Evolutionary conservation across 2,888 invertebrate species (phyloP).

Genomic region (Hemaris fuciformis): DNA sequence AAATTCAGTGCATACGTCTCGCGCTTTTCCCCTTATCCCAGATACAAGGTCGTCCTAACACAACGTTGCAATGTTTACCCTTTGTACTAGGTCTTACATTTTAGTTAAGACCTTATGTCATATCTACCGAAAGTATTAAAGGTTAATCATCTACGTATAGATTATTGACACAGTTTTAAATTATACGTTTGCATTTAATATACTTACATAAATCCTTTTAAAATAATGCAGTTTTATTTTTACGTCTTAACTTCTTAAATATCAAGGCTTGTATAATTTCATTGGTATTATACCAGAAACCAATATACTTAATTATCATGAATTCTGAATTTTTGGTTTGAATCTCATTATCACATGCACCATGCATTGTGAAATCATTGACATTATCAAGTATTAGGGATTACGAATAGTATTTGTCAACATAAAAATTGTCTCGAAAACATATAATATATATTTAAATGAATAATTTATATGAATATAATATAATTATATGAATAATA

Average conservation of each 20-base stretch:
- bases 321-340: too few relatives aligned
- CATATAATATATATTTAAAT: too few relatives aligned
- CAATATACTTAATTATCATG: too few relatives aligned
- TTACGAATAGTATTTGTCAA: too few relatives aligned
- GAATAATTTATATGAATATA: too few relatives aligned
- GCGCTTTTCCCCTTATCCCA: slow-evolving; percentile 51
- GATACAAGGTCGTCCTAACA: slow-evolving; percentile 66
- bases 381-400: too few relatives aligned
- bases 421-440: too few relatives aligned
- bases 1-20: slow-evolving; percentile 67
- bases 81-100: slow-evolving; percentile 21
- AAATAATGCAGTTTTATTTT: neutral
- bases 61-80: slow-evolving; percentile 42
- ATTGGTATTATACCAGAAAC: too few relatives aligned
- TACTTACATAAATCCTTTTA: neutral
- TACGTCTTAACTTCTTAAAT: neutral
- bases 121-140: neutral
- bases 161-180: neutral
- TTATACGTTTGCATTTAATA: neutral
- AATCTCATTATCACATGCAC: too few relatives aligned
- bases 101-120: neutral
- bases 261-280: neutral
- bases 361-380: too few relatives aligned
- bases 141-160: neutral
- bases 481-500: too few relatives aligned